phyloP scores from a whole-genome alignment of 2,888 invertebrate species.

The Volucella inanis region DNA sequence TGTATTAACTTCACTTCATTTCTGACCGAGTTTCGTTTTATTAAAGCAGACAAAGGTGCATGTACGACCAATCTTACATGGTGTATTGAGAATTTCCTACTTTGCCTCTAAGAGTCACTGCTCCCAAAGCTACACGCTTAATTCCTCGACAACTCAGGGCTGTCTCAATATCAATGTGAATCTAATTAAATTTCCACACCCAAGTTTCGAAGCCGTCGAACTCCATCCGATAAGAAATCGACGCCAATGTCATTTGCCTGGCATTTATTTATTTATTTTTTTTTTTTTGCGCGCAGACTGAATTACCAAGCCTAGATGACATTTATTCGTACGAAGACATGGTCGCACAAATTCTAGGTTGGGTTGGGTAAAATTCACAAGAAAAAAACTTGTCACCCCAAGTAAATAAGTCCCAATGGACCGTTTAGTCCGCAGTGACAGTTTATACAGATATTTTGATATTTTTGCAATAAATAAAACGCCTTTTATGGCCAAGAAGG shows the following conservation, averaged over 20 bases:
- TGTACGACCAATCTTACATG: not conserved
- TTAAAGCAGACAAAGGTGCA: not conserved
- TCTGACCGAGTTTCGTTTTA: not conserved
- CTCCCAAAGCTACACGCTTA: slow-evolving; percentile 18
- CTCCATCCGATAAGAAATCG: slow-evolving; percentile 18
- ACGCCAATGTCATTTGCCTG: slow-evolving; percentile 2
- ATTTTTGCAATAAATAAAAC: slow-evolving; percentile 69
- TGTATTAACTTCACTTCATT: slow-evolving; percentile 14
- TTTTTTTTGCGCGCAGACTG: slow-evolving; percentile 15
- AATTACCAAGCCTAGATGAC: slow-evolving; percentile 20
- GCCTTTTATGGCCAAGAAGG: slow-evolving; percentile 64
- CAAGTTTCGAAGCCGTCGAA: slow-evolving; percentile 40
- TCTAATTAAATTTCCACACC: slow-evolving; percentile 39
- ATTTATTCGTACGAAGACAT: not conserved
- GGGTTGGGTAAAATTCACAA: slow-evolving; percentile 10
- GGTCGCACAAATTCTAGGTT: slow-evolving; percentile 8
- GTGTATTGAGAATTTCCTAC: slow-evolving; percentile 6
- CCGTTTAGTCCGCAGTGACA: slow-evolving; percentile 13
- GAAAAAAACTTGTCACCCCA: slow-evolving; percentile 32
- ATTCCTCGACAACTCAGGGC: slow-evolving; percentile 75
- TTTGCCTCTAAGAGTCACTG: slow-evolving; percentile 6
- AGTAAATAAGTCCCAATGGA: not conserved
- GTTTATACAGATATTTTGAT: slow-evolving; percentile 62
- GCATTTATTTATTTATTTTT: not conserved
- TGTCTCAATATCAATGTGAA: slow-evolving; percentile 77